A percentile compares a stretch with the other conserved stretches of the same genome.
Conservation (phyloP, 2,888 invertebrate species). For the Syritta pipiens region DNA sequence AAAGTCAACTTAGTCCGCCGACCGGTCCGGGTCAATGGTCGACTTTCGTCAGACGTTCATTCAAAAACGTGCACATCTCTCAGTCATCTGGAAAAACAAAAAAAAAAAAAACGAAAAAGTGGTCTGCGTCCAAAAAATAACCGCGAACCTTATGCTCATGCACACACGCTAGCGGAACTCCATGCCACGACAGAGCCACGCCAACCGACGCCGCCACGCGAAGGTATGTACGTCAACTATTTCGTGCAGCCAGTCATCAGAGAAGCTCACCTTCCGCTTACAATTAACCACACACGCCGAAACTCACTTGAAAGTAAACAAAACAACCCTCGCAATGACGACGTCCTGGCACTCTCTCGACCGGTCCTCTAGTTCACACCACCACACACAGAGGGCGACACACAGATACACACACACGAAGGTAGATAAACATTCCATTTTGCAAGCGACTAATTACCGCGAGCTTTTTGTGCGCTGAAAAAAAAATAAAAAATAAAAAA, state of each 20-base stretch:
- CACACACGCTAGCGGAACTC: slow-evolving; percentile 16
- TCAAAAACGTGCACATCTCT: slow-evolving; percentile 4
- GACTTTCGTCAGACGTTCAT: slow-evolving; percentile 12
- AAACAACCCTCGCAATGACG: slow-evolving; percentile 32
- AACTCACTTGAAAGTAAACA: slow-evolving; percentile 53
- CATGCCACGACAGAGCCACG: too few relatives aligned
- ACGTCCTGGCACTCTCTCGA: too few relatives aligned
- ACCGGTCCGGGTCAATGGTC: slow-evolving; percentile 31
- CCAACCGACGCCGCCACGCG: too few relatives aligned
- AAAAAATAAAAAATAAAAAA: neutral
- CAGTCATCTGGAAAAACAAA: slow-evolving; percentile 5
- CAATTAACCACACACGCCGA: slow-evolving; percentile 40
- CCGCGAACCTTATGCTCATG: slow-evolving; percentile 18
- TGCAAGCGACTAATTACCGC: slow-evolving; percentile 57
- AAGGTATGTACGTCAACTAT: slow-evolving; percentile 55
- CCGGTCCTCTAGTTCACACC: slow-evolving; percentile 19
- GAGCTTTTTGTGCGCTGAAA: slow-evolving; percentile 32
- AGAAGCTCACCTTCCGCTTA: neutral
- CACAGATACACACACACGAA: slow-evolving; percentile 4
- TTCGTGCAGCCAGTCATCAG: slow-evolving; percentile 28
- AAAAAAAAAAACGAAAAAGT: too few relatives aligned
- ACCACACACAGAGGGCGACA: neutral
- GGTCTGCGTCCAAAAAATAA: neutral
- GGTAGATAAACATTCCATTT: too few relatives aligned
- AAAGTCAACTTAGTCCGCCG: neutral